phyloP scores from a whole-genome alignment of 1,140 invertebrate genomes.

The Drosophila pruinosa region DNA sequence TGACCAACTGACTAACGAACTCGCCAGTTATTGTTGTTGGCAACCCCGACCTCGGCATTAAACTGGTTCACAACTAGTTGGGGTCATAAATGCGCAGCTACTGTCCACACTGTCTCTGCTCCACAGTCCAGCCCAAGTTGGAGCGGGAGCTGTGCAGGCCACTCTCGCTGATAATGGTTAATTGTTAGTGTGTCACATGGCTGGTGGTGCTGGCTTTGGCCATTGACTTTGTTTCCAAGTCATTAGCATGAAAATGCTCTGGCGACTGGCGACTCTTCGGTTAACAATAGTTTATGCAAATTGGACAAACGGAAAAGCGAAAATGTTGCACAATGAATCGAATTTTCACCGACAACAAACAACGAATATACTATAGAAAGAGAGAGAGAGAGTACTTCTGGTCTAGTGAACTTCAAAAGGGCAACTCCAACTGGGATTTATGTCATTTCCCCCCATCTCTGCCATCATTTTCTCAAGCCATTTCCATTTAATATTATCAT shows the following conservation, averaged over 20 bases:
- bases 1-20: background rate
- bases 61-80: constrained; percentile 28
- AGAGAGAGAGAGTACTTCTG: constrained; percentile 3
- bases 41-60: constrained; percentile 4
- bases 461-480: background rate
- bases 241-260: constrained; percentile 38
- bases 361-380: too few relatives aligned
- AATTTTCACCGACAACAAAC: constrained; percentile 53
- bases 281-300: constrained; percentile 28
- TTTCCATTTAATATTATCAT: constrained; percentile 8
- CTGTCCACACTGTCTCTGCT: background rate
- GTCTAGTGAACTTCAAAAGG: constrained; percentile 4
- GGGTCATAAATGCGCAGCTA: constrained; percentile 22
- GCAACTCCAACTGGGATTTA: background rate
- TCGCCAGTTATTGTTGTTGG: constrained; percentile 13
- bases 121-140: background rate
- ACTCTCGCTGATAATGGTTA: constrained; percentile 34
- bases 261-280: background rate
- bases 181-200: constrained; percentile 19
- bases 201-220: background rate
- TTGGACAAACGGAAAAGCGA: constrained; percentile 26
- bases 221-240: background rate
- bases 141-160: constrained; percentile 1
- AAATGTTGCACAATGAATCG: constrained; percentile 51
- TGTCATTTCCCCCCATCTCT: background rate